phyloP scores from a whole-genome alignment of 2,888 invertebrate species.

The Lepidocyrtoides sp. region DNA sequence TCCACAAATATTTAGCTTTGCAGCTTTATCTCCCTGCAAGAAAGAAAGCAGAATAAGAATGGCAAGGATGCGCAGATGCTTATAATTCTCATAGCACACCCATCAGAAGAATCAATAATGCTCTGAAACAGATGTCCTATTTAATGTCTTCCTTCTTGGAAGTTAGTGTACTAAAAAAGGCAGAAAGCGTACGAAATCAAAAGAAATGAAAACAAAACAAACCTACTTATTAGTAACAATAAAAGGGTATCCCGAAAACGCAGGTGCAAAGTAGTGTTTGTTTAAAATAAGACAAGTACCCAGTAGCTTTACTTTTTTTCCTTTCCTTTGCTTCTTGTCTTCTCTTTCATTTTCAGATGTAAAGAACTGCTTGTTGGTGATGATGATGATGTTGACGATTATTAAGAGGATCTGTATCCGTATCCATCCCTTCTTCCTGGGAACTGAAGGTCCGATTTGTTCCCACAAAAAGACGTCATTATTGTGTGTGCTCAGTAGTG shows the following conservation, averaged over 20 bases:
- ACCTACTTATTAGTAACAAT: neutral
- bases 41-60: no score
- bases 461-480: slow-evolving; percentile 68
- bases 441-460: slow-evolving; percentile 78
- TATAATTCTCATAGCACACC: no score
- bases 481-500: slow-evolving; percentile 33
- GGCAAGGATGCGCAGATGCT: no score
- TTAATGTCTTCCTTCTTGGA: no score
- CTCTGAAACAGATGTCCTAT: no score
- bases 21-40: no score
- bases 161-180: no score
- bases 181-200: neutral
- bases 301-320: neutral
- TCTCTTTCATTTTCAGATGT: slow-evolving; percentile 1
- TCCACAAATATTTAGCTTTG: no score
- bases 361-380: neutral
- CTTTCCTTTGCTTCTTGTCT: neutral
- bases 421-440: slow-evolving; percentile 65
- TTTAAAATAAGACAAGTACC: neutral
- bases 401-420: slow-evolving; percentile 24
- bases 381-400: neutral
- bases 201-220: slow-evolving; percentile 28
- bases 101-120: no score
- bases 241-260: neutral
- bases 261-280: slow-evolving; percentile 1